These are phyloP conservation scores for Drosophila limbata DNA, from an alignment of 2,888 invertebrate species.

Conservation along the genomic window DNA sequence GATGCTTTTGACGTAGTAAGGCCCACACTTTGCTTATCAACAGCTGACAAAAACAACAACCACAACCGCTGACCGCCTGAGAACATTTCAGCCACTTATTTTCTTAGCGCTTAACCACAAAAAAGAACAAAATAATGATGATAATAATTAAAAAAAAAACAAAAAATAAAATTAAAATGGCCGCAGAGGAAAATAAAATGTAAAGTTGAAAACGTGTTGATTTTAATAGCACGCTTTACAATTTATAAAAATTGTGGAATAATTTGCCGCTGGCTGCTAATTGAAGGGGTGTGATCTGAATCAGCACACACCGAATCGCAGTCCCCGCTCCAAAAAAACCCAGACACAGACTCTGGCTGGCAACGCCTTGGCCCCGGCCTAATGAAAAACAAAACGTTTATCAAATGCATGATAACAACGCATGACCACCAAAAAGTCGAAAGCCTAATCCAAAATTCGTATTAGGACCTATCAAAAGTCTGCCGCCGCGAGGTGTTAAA, in stretches of 20 bases:
- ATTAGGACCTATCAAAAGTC: slow-evolving; percentile 57
- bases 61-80: slow-evolving; percentile 41
- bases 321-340: neutral
- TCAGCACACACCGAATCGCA: slow-evolving; percentile 18
- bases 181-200: slow-evolving; percentile 16
- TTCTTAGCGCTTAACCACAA: slow-evolving; percentile 32
- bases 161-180: slow-evolving; percentile 44
- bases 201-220: slow-evolving; percentile 17
- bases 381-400: slow-evolving; percentile 80
- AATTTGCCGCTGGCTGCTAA: slow-evolving; percentile 64
- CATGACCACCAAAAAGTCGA: slow-evolving; percentile 31
- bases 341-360: neutral
- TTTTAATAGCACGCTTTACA: slow-evolving; percentile 32
- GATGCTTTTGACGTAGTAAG: slow-evolving; percentile 65
- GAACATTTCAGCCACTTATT: slow-evolving; percentile 39
- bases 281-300: slow-evolving; percentile 72
- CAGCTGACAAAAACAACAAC: slow-evolving; percentile 37
- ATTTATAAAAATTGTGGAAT: slow-evolving; percentile 36
- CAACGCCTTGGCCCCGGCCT: slow-evolving; percentile 21
- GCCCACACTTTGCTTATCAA: slow-evolving; percentile 55
- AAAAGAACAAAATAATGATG: slow-evolving; percentile 7
- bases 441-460: slow-evolving; percentile 21
- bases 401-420: slow-evolving; percentile 78
- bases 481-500: slow-evolving; percentile 68
- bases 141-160: neutral